Percentiles rank a stretch among this genome's conserved stretches.
Evolutionary conservation across 2,113 vertebrate genomes (phyloP).

Genomic region (Prinia subflava): DNA sequence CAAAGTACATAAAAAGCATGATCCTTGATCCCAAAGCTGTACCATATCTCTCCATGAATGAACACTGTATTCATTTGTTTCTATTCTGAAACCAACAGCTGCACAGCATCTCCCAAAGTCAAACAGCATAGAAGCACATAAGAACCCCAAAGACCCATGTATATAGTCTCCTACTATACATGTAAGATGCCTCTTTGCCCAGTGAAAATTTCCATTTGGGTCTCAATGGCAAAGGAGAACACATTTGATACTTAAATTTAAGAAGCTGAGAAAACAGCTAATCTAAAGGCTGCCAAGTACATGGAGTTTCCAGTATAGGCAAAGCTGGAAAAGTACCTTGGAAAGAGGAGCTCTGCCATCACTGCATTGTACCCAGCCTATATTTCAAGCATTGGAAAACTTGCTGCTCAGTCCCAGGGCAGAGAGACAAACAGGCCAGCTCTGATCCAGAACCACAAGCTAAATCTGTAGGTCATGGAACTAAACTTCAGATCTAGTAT

Average conservation of each 20-base stretch:
- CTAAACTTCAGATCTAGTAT: background rate
- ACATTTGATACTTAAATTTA: background rate
- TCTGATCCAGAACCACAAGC: background rate
- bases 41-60: background rate
- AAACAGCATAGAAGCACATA: background rate
- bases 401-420: background rate
- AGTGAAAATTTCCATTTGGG: background rate
- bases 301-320: background rate
- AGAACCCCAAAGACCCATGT: background rate
- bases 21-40: background rate
- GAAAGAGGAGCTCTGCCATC: background rate
- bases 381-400: background rate
- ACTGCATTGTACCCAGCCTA: background rate
- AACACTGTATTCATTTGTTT: background rate
- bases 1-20: background rate
- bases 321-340: background rate
- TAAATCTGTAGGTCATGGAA: background rate
- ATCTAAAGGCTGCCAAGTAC: background rate
- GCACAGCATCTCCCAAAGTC: background rate
- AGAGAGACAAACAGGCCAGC: background rate
- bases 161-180: background rate
- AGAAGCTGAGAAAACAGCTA: background rate
- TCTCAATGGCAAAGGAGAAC: background rate
- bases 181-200: rapidly evolving
- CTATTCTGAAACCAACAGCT: background rate